Conservation (phyloP, 1,140 invertebrate genomes). For the Agrilus planipennis region DNA sequence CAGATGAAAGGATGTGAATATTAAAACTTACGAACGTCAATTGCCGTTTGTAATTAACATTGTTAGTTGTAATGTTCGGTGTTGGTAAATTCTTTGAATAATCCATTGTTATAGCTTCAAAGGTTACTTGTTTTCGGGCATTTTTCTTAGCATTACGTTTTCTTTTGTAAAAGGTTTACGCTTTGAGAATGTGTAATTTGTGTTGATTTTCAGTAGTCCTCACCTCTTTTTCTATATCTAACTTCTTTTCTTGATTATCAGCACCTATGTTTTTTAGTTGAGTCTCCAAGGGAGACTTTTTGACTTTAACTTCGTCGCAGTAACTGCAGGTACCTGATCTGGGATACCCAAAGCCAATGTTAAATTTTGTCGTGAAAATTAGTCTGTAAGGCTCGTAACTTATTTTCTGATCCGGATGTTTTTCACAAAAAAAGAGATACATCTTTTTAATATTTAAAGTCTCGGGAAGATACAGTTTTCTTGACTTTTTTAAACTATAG, state of each 20-base stretch:
- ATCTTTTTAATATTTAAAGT: constrained; percentile 14
- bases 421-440: constrained; percentile 8
- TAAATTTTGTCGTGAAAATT: constrained; percentile 13
- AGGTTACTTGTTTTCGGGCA: constrained; percentile 3
- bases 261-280: background rate
- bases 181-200: constrained; percentile 12
- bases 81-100: constrained; percentile 17
- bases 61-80: constrained; percentile 22
- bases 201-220: background rate
- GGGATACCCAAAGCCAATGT: constrained; percentile 15
- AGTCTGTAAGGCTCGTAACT: constrained; percentile 6
- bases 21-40: constrained; percentile 20
- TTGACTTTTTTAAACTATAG: constrained; percentile 12
- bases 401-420: constrained; percentile 3
- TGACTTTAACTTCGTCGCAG: constrained; percentile 8
- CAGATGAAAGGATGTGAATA: constrained; percentile 15
- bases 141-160: constrained; percentile 12
- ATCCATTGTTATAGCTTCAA: constrained; percentile 19
- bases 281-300: background rate
- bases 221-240: constrained; percentile 3
- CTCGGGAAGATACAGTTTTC: constrained; percentile 14
- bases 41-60: constrained; percentile 23
- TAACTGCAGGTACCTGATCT: constrained; percentile 10
- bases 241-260: constrained; percentile 2
- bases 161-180: constrained; percentile 16